Evolutionary conservation across 2,797 vertebrate genomes (phyloP), one percentile per base, ranked within the genome.

Genomic region (Poeciliopsis gracilis): DNA sequence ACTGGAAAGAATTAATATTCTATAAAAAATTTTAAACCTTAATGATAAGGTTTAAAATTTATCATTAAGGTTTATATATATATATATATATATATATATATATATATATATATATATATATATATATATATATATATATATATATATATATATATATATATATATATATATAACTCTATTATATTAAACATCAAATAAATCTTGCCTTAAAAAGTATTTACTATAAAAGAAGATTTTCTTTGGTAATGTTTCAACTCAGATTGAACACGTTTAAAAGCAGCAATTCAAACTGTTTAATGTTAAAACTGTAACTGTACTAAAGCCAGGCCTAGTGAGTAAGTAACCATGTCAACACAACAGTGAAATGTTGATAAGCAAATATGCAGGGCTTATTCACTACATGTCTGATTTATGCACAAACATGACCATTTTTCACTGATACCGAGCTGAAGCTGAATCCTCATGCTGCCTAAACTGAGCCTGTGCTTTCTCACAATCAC

Each of bases 401-500:
- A 84, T 77, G 70, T 82, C 57, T 79, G 66, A 81, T 86, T 79
- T 83, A 79, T 80, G 57, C 45, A 77, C 41, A 81, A 63, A 81
- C 72, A 49, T 69, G 23, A 80, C 69, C 66, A 77, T 80, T 84
- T 75, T 85, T 88, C 41, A 83, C 80, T 83, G 66, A 70, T 20
- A 77, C 83, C 41, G 67, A 81, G 82, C 41, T 87, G 61, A 83
- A 82, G 79, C 53, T 71, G 82, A 83, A 86, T 78, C 57, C 57
- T 84, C 51, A 43, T 83, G 82, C 75, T 83, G 69, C 85, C 33
- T n/a, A 72, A 73, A 79, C 69, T 66, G 85, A 82, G 67, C 43
- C 80, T 82, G 78, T 84, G 86, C 89, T 82, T 72, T 78, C 86
- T 83, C 81, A 84, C 78, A 88, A 87, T 91, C 91, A 90, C 87